Evolutionary conservation across 2,797 vertebrate genomes (phyloP).

Genomic region (Gallinago solitaria): DNA sequence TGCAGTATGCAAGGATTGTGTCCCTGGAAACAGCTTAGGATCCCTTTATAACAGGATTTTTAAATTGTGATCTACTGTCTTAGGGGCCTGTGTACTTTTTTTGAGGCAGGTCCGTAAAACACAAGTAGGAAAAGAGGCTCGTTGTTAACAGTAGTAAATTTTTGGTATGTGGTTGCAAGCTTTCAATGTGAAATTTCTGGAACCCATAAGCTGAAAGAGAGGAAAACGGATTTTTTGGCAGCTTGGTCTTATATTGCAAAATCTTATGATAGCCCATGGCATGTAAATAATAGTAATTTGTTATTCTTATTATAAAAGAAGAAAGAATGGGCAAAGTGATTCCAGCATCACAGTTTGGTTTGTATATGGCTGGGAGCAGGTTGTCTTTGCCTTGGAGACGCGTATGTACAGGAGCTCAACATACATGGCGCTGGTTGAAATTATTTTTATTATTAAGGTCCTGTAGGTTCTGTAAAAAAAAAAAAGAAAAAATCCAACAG

Average conservation of each 20-base stretch:
- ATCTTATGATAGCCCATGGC: not conserved
- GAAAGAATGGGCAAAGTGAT: not conserved
- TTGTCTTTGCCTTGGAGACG: not conserved
- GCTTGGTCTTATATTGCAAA: not conserved
- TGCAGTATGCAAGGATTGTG: not conserved
- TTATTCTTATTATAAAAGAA: not conserved
- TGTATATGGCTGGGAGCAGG: not conserved
- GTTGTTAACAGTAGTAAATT: not conserved
- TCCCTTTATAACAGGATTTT: not conserved
- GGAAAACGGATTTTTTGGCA: not conserved
- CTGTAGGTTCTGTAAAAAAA: not conserved
- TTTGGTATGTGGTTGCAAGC: not conserved
- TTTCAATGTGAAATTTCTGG: not conserved
- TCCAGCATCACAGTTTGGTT: not conserved
- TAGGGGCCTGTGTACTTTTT: not conserved
- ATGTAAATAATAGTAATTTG: not conserved
- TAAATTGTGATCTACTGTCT: not conserved
- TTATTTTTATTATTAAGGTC: not conserved
- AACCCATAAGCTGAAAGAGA: not conserved
- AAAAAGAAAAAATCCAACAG: not conserved
- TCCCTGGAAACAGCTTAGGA: not conserved
- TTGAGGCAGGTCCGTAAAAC: not conserved
- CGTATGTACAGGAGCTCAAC: not conserved
- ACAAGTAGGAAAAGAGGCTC: not conserved
- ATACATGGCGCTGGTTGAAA: not conserved